These are phyloP conservation scores for Chiloscyllium punctatum DNA, from an alignment of 2,797 vertebrate species.

Conservation along the genomic window DNA sequence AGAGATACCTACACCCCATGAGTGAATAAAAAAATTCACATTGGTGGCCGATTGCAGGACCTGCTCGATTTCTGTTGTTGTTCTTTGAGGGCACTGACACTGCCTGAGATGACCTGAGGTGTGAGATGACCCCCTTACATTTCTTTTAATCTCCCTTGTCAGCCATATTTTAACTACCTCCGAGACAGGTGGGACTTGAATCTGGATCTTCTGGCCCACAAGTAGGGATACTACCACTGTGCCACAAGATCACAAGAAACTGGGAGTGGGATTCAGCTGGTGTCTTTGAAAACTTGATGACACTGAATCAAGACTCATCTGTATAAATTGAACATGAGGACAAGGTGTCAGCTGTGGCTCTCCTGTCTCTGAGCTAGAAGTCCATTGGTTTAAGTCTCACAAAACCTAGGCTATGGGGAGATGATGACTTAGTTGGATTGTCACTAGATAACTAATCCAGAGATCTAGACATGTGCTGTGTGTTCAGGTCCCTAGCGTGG, in stretches of 20 bases:
- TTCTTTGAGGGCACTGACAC: too few species aligned
- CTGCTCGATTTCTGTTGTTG: neutral
- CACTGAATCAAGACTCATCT: neutral
- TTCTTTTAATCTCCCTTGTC: too few species aligned
- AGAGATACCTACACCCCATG: too few species aligned
- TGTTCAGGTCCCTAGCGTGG: neutral
- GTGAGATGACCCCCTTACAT: too few species aligned
- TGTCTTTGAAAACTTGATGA: too few species aligned
- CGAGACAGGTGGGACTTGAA: too few species aligned
- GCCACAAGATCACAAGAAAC: neutral
- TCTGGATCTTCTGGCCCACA: too few species aligned
- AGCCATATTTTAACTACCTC: too few species aligned
- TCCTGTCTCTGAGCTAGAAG: neutral
- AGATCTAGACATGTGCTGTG: neutral
- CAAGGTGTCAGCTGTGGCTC: neutral
- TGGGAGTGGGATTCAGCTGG: neutral
- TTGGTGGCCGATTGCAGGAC: neutral
- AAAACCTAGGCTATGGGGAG: neutral
- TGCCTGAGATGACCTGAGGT: too few species aligned
- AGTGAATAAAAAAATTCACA: too few species aligned
- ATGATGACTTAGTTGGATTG: too few species aligned
- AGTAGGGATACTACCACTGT: neutral
- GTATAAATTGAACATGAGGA: neutral
- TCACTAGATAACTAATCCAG: neutral
- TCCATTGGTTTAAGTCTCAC: neutral